Evolutionary conservation across 2,888 invertebrate genomes (phyloP), one percentile per base, ranked within the genome.

Genomic region (Drosophila hamatofila): DNA sequence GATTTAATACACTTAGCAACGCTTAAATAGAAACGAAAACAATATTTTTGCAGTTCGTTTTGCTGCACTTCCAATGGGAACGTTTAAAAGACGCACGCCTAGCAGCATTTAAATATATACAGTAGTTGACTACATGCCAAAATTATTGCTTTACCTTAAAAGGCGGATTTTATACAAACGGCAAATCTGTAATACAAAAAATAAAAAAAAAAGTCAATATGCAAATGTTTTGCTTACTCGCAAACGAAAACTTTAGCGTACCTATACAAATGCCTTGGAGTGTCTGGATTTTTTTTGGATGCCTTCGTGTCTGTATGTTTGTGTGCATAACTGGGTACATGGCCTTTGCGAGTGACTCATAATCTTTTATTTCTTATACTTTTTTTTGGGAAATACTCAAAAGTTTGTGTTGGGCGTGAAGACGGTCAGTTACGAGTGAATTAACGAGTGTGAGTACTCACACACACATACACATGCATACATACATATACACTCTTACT

Each of bases 361-460:
- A 37, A 46, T 54, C 48, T 42, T 27, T 14, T 54, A 21, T 51
- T 54, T 35, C 23, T 37, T n/a, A 25, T 14, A 35, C 30, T 14
- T 27, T 23, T 52, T 80, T 64, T 76, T 60, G 74, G 85, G 63
- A 82, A 82, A 72, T 64, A 76, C 72, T 71, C 30, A 41, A 48
- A 57, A 37, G 41, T 46, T 48, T 23, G 39, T 49, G 35, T 58
- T 73, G 55, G 39, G 48, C 37, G 48, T 61, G 23, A 52, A 49
- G 52, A 55, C 62, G 72, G 63, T 77, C 48, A 77, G 77, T 75
- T 65, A 48, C 35, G 21, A 56, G 35, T n/a, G n/a, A n/a, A n/a
- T 49, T 25, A 61, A 54, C 35, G 27, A 18, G 12, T 37, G 49
- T 55, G 27, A 41, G 25, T 49, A 23, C 48, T 55, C 21, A 18